Evolutionary conservation across 2,797 vertebrate species (phyloP).

Genomic region (Neosilurus mollespiculum): DNA sequence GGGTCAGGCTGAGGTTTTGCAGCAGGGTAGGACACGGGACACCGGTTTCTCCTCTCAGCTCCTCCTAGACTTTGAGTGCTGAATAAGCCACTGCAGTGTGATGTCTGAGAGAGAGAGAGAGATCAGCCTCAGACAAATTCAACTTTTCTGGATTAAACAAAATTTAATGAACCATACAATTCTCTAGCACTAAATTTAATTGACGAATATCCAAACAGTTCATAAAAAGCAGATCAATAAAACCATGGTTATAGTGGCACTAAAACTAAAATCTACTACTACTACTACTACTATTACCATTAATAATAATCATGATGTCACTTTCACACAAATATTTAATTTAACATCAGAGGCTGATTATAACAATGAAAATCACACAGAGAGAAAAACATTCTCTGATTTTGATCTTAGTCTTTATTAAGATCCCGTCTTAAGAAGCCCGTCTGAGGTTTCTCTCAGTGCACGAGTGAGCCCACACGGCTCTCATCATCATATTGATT

Average conservation of each 20-base stretch:
- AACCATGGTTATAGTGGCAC: not conserved
- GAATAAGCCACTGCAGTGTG: slow-evolving; percentile 99
- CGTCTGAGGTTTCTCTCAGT: not conserved
- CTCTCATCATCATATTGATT: slow-evolving; percentile 24
- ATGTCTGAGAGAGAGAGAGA: slow-evolving; percentile 78
- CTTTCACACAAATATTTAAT: too few species aligned
- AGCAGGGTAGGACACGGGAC: slow-evolving; percentile 8
- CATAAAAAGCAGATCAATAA: not conserved
- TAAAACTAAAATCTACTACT: not conserved
- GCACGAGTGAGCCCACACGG: not conserved
- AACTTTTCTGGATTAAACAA: not conserved
- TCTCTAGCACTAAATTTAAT: not conserved
- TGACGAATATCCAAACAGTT: not conserved
- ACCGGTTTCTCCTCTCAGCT: slow-evolving; percentile 78
- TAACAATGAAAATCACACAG: too few species aligned
- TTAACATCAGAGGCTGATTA: too few species aligned
- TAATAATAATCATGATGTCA: too few species aligned
- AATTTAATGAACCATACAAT: not conserved
- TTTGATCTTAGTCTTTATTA: not conserved
- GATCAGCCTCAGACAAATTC: not conserved
- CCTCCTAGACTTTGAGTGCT: slow-evolving; percentile 95
- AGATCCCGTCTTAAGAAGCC: too few species aligned
- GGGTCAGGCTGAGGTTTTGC: slow-evolving; percentile 59
- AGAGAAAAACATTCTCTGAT: too few species aligned
- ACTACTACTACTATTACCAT: not conserved